These are phyloP conservation scores for Eupristina koningsbergeri DNA, from an alignment of 1,140 invertebrate genomes.

Conservation along the genomic window DNA sequence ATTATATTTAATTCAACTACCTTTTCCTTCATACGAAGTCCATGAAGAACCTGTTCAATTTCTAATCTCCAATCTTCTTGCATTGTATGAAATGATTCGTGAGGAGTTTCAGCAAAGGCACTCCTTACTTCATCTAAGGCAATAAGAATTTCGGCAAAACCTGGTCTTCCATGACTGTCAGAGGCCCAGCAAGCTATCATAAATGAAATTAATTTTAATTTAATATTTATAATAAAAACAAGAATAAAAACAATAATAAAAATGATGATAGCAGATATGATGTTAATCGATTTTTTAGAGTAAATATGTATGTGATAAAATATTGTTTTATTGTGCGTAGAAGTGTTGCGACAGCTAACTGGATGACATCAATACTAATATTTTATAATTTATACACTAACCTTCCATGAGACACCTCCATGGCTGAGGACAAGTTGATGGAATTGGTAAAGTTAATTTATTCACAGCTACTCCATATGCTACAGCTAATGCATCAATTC, in stretches of 20 bases:
- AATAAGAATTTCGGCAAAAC: constrained; percentile 86
- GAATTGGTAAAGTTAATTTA: constrained; percentile 95
- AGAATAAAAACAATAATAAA: background rate
- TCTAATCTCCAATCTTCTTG: constrained; percentile 96
- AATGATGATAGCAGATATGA: too few species aligned
- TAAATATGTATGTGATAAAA: too few species aligned
- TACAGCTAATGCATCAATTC: constrained; percentile 94
- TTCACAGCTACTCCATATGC: constrained; percentile 97
- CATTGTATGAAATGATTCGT: constrained; percentile 97
- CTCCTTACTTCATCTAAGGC: constrained; percentile 86
- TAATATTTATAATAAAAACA: background rate
- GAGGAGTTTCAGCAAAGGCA: constrained; percentile 91
- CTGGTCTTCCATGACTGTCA: constrained; percentile 90
- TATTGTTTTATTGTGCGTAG: too few species aligned
- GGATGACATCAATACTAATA: too few species aligned
- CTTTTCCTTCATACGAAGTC: constrained; percentile 95
- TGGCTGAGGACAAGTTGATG: constrained; percentile 91
- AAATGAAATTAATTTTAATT: constrained; percentile 13
- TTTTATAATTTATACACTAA: constrained; percentile 68
- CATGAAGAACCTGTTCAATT: constrained; percentile 94
- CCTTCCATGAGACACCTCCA: constrained; percentile 95
- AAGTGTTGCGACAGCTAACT: too few species aligned
- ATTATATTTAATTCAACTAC: constrained; percentile 72
- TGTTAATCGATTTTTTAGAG: too few species aligned
- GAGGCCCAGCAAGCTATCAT: constrained; percentile 91